A percentile compares a stretch with the other conserved stretches of the same genome.
These are phyloP conservation scores for Zaprionus capensis DNA, from an alignment of 1,140 invertebrate species.

Conservation along the genomic window DNA sequence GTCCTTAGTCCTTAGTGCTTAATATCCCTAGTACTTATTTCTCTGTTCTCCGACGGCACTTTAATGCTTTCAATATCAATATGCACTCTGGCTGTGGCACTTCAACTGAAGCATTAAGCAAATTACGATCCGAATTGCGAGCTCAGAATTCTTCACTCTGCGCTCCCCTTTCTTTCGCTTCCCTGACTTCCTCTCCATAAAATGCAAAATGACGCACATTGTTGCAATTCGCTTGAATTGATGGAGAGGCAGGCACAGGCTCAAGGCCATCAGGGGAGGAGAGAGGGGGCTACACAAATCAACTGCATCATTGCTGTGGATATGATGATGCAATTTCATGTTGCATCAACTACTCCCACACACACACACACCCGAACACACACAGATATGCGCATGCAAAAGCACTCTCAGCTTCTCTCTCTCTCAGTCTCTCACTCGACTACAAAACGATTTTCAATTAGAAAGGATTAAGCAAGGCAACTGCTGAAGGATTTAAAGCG, in stretches of 20 bases:
- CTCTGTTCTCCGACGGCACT: conserved; percentile 17
- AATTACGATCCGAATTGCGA: conserved; percentile 59
- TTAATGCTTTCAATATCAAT: conserved; percentile 59
- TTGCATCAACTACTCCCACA: conserved; percentile 31
- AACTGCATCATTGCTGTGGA: conserved; percentile 50
- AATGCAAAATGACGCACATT: conserved; percentile 54
- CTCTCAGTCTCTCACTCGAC: conserved; percentile 17
- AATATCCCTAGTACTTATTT: background rate
- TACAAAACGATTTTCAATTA: conserved; percentile 80
- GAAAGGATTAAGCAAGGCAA: conserved; percentile 73
- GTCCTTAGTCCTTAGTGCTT: background rate
- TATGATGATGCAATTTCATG: conserved; percentile 56
- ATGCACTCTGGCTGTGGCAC: conserved; percentile 53
- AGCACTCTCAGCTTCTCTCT: conserved; percentile 40
- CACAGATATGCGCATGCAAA: conserved; percentile 17
- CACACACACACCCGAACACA: conserved; percentile 8
- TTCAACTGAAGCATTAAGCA: conserved; percentile 70
- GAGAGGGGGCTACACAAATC: conserved; percentile 47
- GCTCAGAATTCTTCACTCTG: conserved; percentile 10
- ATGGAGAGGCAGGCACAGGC: background rate
- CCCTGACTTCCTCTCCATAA: conserved; percentile 11
- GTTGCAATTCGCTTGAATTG: conserved; percentile 46
- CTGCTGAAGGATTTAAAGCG: conserved; percentile 75
- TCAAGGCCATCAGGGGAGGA: conserved; percentile 55
- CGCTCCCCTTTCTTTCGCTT: background rate